Conservation (phyloP, 2,888 invertebrate genomes). For the Mechanitis mazaeus region DNA sequence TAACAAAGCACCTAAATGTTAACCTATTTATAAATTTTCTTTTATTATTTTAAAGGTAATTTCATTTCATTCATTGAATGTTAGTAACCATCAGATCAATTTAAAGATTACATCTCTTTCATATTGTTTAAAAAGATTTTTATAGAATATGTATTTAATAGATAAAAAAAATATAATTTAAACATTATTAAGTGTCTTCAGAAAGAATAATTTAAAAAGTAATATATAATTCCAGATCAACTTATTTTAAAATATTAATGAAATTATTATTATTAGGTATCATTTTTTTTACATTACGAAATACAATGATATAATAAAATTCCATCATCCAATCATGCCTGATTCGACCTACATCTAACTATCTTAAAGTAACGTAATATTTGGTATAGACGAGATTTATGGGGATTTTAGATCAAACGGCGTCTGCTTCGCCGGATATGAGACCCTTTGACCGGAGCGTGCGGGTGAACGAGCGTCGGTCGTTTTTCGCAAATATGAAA, state of each 20-base stretch:
- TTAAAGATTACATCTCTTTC: too few species aligned
- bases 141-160: too few species aligned
- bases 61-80: too few species aligned
- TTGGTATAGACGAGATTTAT: constrained; percentile 24
- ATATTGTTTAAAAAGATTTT: too few species aligned
- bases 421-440: constrained; percentile 38
- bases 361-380: constrained; percentile 3
- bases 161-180: too few species aligned
- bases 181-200: too few species aligned
- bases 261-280: not conserved
- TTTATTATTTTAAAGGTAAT: too few species aligned
- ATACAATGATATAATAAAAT: not conserved
- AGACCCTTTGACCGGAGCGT: constrained; percentile 37
- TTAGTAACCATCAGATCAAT: too few species aligned
- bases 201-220: too few species aligned
- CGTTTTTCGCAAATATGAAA: constrained; percentile 10
- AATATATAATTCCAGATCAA: too few species aligned
- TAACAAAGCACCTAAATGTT: too few species aligned
- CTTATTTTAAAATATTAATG: constrained; percentile 1
- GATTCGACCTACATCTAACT: constrained; percentile 5
- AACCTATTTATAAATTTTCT: too few species aligned
- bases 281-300: not conserved
- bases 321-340: not conserved
- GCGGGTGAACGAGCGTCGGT: constrained; percentile 24
- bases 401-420: constrained; percentile 34